Evolutionary conservation across 2,113 vertebrate genomes (phyloP).

Genomic region (Bos javanicus): DNA sequence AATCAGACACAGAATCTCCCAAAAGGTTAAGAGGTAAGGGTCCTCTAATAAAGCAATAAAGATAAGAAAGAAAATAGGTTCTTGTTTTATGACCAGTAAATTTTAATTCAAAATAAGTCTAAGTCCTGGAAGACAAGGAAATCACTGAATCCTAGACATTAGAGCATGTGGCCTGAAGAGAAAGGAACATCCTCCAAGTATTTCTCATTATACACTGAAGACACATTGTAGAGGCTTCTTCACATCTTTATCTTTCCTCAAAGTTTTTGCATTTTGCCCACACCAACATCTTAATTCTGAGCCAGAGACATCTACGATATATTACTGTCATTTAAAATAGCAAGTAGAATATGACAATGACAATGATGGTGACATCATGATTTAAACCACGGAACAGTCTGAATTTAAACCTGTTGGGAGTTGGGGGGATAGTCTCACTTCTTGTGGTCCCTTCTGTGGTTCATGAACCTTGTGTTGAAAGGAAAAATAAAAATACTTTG

Average conservation of each 20-base stretch:
- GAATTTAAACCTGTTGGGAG: background rate
- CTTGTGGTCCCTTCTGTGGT: background rate
- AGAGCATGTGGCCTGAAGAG: background rate
- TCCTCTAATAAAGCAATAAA: background rate
- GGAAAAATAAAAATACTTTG: constrained; percentile 25
- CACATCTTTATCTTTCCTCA: background rate
- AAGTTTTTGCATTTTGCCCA: background rate
- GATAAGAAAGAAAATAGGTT: background rate
- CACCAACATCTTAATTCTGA: constrained; percentile 7
- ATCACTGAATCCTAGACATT: constrained; percentile 9
- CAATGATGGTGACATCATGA: background rate
- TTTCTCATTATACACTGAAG: background rate
- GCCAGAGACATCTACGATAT: background rate
- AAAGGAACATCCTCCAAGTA: background rate
- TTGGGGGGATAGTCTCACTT: background rate
- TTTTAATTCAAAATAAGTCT: constrained; percentile 8
- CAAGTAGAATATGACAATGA: background rate
- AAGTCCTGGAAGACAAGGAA: background rate
- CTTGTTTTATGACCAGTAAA: background rate
- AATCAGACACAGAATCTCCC: background rate
- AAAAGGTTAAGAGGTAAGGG: background rate
- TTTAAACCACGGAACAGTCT: background rate
- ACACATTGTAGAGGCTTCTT: background rate
- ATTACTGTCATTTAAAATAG: background rate
- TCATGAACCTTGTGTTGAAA: background rate